These are phyloP conservation scores for Himalopsyche japonica DNA, from an alignment of 2,888 invertebrate species.

Conservation along the genomic window DNA sequence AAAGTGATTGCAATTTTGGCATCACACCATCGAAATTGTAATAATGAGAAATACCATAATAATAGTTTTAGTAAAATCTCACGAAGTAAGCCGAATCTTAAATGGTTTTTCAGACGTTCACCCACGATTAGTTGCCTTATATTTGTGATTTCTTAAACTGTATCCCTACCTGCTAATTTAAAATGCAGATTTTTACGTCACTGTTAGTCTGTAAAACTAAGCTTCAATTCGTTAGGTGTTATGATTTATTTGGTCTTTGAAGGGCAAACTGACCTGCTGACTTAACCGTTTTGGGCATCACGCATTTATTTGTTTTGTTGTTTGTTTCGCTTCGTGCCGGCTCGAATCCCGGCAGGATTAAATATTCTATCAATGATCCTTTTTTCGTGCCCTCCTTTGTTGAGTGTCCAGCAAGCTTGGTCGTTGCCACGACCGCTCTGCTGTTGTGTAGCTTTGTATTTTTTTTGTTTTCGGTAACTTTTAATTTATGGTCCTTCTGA, in stretches of 20 bases:
- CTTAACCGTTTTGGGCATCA: constrained; percentile 26
- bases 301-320: constrained; percentile 4
- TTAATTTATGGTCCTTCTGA: constrained; percentile 24
- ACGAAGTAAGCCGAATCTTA: no score
- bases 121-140: no score
- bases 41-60: no score
- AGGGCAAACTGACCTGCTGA: constrained; percentile 24
- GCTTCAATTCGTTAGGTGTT: no score
- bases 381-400: not conserved
- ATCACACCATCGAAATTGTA: no score
- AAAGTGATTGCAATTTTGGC: no score
- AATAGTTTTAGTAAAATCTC: no score
- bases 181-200: no score
- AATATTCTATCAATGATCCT: not conserved
- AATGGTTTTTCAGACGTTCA: no score
- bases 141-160: no score
- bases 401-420: not conserved
- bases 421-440: not conserved
- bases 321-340: constrained; percentile 14
- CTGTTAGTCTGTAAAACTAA: no score
- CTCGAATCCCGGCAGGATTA: constrained; percentile 21
- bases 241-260: not conserved
- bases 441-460: not conserved
- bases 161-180: no score
- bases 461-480: not conserved